Evolutionary conservation across 1,140 invertebrate species (phyloP).

Genomic region (Dolichoris vasculosae): DNA sequence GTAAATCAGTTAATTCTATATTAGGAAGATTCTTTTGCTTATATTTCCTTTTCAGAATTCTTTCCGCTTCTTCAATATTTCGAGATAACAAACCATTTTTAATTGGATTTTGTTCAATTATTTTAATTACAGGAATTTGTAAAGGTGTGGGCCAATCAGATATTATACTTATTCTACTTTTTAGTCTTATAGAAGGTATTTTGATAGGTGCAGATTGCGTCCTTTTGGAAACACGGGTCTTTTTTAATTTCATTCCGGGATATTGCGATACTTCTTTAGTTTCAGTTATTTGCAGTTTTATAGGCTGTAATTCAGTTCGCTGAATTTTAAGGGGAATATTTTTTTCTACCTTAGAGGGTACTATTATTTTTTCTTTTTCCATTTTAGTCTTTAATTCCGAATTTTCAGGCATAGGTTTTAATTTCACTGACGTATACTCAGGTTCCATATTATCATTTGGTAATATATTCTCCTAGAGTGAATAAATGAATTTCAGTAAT

Average conservation of each 20-base stretch:
- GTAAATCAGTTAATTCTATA: constrained; percentile 71
- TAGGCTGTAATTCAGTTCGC: constrained; percentile 70
- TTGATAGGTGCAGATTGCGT: constrained; percentile 72
- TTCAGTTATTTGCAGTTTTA: constrained; percentile 70
- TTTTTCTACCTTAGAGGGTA: constrained; percentile 58
- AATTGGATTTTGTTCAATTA: constrained; percentile 75
- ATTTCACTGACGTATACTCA: constrained; percentile 72
- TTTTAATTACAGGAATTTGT: constrained; percentile 72
- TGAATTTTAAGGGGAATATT: constrained; percentile 69
- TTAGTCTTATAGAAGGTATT: constrained; percentile 79
- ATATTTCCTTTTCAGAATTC: constrained; percentile 77
- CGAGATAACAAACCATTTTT: constrained; percentile 81
- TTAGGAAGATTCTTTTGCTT: constrained; percentile 72
- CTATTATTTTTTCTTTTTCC: constrained; percentile 69
- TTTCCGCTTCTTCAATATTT: constrained; percentile 81
- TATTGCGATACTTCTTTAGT: constrained; percentile 75
- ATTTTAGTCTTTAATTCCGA: constrained; percentile 69
- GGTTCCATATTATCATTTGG: too few relatives aligned
- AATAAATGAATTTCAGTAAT: too few relatives aligned
- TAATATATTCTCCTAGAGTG: too few relatives aligned
- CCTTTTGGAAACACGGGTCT: constrained; percentile 73
- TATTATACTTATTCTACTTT: constrained; percentile 78
- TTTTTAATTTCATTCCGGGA: constrained; percentile 79
- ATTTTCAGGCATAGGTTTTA: constrained; percentile 72
- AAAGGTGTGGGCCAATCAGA: constrained; percentile 78